A percentile compares a stretch with the other conserved stretches of the same genome.
These are phyloP conservation scores for Manis javanica DNA, from an alignment of 2,797 vertebrate genomes.

Conservation along the genomic window DNA sequence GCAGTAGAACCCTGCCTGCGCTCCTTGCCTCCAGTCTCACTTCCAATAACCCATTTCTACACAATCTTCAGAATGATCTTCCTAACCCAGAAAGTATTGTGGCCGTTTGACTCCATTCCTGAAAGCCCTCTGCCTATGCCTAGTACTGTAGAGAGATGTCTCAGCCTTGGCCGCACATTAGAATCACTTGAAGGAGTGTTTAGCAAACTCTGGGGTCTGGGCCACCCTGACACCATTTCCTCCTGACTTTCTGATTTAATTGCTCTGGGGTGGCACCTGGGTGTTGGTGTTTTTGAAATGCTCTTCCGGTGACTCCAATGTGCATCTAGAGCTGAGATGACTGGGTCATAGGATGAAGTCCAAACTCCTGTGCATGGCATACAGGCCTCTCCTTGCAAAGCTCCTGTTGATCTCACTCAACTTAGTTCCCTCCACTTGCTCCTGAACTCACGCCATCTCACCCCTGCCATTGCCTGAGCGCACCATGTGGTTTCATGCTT, in stretches of 20 bases:
- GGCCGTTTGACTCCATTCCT: neutral
- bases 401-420: rapidly evolving
- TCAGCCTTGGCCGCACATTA: neutral
- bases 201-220: too few relatives aligned
- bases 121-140: neutral
- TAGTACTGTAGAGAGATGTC: neutral
- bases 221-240: neutral
- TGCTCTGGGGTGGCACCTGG: neutral
- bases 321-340: neutral
- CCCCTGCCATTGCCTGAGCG: neutral
- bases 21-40: neutral
- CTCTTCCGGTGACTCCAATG: neutral
- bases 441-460: neutral
- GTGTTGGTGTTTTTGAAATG: neutral
- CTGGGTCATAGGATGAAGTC: neutral
- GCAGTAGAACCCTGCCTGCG: neutral
- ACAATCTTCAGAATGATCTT: neutral
- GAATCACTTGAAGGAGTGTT: neutral
- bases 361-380: rapidly evolving
- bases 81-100: neutral
- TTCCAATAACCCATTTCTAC: neutral
- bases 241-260: neutral
- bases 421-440: neutral
- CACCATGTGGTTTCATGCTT: too few relatives aligned
- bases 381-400: neutral